These are phyloP conservation scores for Cephus sareptanus DNA, from an alignment of 2,888 invertebrate genomes.

Conservation along the genomic window DNA sequence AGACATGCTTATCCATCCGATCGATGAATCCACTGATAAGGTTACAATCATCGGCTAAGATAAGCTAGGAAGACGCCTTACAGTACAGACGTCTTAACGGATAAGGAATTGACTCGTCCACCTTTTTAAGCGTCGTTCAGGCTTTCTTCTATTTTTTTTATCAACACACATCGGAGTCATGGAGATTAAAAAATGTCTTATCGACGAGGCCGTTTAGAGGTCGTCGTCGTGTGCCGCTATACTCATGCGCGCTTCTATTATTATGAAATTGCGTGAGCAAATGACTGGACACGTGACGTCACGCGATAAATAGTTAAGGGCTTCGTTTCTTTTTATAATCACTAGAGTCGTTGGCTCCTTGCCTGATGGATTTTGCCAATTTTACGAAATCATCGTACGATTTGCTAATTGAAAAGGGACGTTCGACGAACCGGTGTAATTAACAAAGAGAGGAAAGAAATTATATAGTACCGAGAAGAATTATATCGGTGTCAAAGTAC, in stretches of 20 bases:
- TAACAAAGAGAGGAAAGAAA: background rate
- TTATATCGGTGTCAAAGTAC: background rate
- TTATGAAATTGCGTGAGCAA: conserved; percentile 39
- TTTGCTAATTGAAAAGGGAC: background rate
- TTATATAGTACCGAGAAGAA: background rate
- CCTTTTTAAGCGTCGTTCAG: background rate
- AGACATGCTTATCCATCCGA: background rate
- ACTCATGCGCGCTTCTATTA: conserved; percentile 37
- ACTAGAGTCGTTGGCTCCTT: background rate
- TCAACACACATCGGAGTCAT: background rate
- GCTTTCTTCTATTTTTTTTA: background rate
- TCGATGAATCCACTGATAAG: background rate
- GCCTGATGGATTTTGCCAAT: background rate
- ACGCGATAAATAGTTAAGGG: conserved; percentile 5
- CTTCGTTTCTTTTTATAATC: background rate
- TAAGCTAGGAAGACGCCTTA: background rate
- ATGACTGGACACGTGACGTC: background rate
- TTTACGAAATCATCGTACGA: background rate
- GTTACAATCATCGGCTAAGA: background rate
- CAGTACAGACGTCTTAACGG: background rate
- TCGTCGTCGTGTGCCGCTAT: conserved; percentile 32
- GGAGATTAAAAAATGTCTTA: conserved; percentile 24
- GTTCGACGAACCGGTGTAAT: background rate
- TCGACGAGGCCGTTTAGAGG: conserved; percentile 57
- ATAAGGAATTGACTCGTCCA: background rate